Evolutionary conservation across 2,113 vertebrate species (phyloP).

Genomic region (Coptodon rendalli): DNA sequence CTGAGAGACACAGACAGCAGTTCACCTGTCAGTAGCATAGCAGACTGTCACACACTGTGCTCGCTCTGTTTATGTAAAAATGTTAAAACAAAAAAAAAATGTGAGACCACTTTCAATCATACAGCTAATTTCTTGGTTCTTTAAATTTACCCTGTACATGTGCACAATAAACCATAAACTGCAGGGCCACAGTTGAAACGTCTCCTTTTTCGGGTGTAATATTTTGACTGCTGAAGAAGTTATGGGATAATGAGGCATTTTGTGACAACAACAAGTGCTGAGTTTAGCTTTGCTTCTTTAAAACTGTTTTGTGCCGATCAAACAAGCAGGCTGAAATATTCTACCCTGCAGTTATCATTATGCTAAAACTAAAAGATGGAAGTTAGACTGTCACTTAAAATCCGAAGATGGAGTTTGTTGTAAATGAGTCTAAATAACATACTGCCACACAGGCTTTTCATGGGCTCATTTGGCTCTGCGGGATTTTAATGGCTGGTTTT

Average conservation of each 20-base stretch:
- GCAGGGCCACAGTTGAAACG: neutral
- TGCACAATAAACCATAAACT: neutral
- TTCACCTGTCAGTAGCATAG: neutral
- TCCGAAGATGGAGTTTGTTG: neutral
- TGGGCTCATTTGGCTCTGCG: neutral
- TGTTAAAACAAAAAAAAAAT: neutral
- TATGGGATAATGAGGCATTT: neutral
- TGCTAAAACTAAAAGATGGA: neutral
- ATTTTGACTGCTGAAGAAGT: neutral
- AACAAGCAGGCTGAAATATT: neutral
- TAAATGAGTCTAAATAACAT: neutral
- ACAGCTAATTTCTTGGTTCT: neutral
- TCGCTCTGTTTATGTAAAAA: neutral
- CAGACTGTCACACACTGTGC: neutral
- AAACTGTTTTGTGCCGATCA: neutral
- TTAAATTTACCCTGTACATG: neutral
- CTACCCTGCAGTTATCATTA: neutral
- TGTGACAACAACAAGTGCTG: neutral
- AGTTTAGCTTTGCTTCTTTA: neutral
- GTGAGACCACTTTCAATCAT: neutral
- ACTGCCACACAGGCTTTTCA: neutral
- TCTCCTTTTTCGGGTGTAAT: neutral
- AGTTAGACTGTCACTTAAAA: neutral
- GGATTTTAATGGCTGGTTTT: constrained; percentile 1
- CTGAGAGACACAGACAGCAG: neutral